Evolutionary conservation across 2,113 vertebrate species (phyloP).

Genomic region (Rhabdornis inornatus): DNA sequence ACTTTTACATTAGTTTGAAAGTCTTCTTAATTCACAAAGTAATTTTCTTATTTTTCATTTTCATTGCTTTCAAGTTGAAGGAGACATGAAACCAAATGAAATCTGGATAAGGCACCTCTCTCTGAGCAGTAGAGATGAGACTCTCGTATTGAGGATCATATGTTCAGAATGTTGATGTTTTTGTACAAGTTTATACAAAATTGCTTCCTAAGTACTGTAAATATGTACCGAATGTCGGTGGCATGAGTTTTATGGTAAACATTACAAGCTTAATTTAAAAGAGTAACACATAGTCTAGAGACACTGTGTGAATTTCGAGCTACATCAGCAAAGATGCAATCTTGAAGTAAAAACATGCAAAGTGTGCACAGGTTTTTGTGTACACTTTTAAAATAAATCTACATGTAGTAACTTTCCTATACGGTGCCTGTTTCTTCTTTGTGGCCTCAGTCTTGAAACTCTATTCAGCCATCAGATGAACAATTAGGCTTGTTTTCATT

Average conservation of each 20-base stretch:
- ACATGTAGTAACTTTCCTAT: neutral
- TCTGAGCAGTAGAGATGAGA: neutral
- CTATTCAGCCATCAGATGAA: constrained; percentile 47
- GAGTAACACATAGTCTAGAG: neutral
- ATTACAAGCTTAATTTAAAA: constrained; percentile 22
- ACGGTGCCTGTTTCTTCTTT: neutral
- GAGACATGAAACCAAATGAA: neutral
- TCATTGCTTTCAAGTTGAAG: neutral
- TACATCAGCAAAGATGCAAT: constrained; percentile 1
- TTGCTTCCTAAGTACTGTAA: constrained; percentile 8
- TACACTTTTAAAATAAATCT: neutral
- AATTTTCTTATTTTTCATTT: constrained; percentile 1
- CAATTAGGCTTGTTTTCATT: constrained; percentile 59
- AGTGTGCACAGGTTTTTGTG: neutral
- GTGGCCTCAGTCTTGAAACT: constrained; percentile 4
- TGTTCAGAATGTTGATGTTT: neutral
- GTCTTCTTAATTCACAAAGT: neutral
- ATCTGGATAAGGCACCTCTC: neutral
- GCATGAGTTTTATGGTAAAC: constrained; percentile 26
- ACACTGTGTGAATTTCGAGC: neutral
- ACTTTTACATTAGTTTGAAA: neutral
- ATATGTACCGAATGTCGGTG: constrained; percentile 11
- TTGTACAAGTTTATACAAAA: constrained; percentile 1
- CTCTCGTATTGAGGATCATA: neutral
- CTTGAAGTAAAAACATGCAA: neutral